Evolutionary conservation across 2,113 vertebrate genomes (phyloP), one percentile per base, ranked within the genome.

Genomic region (Amphiprion percula): DNA sequence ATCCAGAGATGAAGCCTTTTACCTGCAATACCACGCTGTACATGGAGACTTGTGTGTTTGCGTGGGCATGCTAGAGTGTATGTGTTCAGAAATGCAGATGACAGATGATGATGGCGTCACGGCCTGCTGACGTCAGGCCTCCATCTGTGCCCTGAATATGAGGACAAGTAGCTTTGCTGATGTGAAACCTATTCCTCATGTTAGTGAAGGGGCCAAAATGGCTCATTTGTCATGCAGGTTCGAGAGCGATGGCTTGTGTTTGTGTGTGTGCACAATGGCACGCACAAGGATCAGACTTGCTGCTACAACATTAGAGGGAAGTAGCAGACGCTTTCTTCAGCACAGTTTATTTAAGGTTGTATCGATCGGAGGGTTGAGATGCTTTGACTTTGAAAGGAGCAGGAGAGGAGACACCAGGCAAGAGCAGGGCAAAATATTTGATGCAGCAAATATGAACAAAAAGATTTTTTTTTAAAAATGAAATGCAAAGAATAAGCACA

Each of bases 71-170:
- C 10, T 15, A 3, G 16, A 17, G 37, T 23, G 14, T 17, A 30
- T 54, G 44, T 39, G 33, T 55, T 61, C 47, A 68, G 23, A 74
- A 47, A 81, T 60, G 53, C n/a, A 81, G 63, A 71, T 64, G 62
- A 66, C 59, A 62, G 44, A 37, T 65, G 49, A 58, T 41, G 79
- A 73, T 4, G 10, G 6, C 17, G 7, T 78, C 77, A 70, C 49
- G 17, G n/a, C 65, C 61, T 0, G 37, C 79, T 88, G 81, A 90
- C 21, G 52, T 86, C 78, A 84, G 73, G 28, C 41, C 70, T 84
- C 72, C 84, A 85, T 87, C 83, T 89, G 85, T 87, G 83, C 56
- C 76, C 87, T 64, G 68, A 80, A 88, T 77, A 21, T 58, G 70
- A 79, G 60, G 11, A 77, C 69, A 77, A 56, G 74, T n/a, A 55